phyloP scores from a whole-genome alignment of 2,888 invertebrate species.

The Synergus laeviventris region DNA sequence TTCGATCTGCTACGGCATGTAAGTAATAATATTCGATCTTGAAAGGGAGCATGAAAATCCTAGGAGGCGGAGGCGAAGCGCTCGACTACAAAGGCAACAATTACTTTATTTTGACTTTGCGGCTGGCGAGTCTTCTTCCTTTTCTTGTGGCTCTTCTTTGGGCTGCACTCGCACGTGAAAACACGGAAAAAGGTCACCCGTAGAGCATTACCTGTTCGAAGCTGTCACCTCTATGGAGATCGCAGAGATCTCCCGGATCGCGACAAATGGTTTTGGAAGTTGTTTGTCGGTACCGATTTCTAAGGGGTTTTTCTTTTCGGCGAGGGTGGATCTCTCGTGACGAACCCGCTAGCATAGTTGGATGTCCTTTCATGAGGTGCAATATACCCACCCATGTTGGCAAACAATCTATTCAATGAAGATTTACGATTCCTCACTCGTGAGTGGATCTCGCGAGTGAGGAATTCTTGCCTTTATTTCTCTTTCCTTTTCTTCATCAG shows the following conservation, averaged over 20 bases:
- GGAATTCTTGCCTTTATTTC: conserved; percentile 25
- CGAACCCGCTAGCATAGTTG: conserved; percentile 11
- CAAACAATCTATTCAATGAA: conserved; percentile 63
- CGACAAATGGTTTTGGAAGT: conserved; percentile 67
- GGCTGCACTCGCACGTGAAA: conserved; percentile 52
- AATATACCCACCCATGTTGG: conserved; percentile 53
- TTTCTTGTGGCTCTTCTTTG: conserved; percentile 51
- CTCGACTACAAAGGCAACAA: conserved; percentile 59
- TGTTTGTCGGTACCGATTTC: conserved; percentile 69
- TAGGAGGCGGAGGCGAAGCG: conserved; percentile 34
- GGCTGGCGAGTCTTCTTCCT: conserved; percentile 55
- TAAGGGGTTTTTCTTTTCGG: conserved; percentile 59
- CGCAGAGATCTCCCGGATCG: conserved; percentile 60
- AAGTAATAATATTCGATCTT: conserved; percentile 37
- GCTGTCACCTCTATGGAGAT: conserved; percentile 60
- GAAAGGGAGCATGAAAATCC: conserved; percentile 37
- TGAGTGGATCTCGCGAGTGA: conserved; percentile 45
- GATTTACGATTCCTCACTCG: conserved; percentile 64
- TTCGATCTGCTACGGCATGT: conserved; percentile 30
- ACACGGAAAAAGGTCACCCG: conserved; percentile 57
- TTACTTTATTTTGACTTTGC: conserved; percentile 73
- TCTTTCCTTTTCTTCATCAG: conserved; percentile 12
- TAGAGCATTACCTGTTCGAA: conserved; percentile 59
- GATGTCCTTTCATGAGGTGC: conserved; percentile 27
- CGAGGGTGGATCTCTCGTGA: conserved; percentile 46